phyloP scores from a whole-genome alignment of 2,888 invertebrate genomes.

The Blastobasis adustella region DNA sequence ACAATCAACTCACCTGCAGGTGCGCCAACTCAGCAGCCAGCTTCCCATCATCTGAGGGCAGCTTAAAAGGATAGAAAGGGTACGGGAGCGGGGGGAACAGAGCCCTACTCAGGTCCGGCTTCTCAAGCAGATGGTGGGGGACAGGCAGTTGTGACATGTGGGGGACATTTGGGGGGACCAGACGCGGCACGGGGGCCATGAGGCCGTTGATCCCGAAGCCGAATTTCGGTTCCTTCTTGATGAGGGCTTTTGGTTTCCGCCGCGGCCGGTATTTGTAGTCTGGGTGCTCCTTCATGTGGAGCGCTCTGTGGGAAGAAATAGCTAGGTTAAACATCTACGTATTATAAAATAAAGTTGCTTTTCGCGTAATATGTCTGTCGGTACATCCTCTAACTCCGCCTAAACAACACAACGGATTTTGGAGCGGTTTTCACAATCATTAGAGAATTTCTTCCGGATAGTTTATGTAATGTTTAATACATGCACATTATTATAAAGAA shows the following conservation, averaged over 20 bases:
- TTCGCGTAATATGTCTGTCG: too few relatives aligned
- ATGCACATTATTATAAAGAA: too few relatives aligned
- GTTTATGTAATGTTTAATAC: too few relatives aligned
- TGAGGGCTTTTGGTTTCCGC: slow-evolving; percentile 88
- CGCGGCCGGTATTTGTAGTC: slow-evolving; percentile 94
- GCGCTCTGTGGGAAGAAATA: slow-evolving; percentile 77
- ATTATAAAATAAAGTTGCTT: too few relatives aligned
- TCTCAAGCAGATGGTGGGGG: slow-evolving; percentile 68
- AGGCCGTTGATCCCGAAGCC: slow-evolving; percentile 80
- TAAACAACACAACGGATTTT: too few relatives aligned
- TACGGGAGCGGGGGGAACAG: slow-evolving; percentile 83
- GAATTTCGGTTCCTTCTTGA: slow-evolving; percentile 86
- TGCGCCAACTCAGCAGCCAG: slow-evolving; percentile 82
- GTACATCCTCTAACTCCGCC: too few relatives aligned
- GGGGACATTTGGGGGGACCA: slow-evolving; percentile 54
- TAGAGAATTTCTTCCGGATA: too few relatives aligned
- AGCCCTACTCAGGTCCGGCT: slow-evolving; percentile 79
- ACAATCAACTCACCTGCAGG: slow-evolving; percentile 53
- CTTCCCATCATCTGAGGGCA: slow-evolving; percentile 68
- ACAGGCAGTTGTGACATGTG: slow-evolving; percentile 39
- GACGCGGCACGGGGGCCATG: slow-evolving; percentile 74
- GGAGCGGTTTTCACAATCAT: too few relatives aligned
- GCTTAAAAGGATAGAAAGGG: slow-evolving; percentile 80
- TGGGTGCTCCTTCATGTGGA: slow-evolving; percentile 95
- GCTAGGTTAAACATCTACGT: too few relatives aligned